Evolutionary conservation across 2,888 invertebrate genomes (phyloP).

Genomic region (Tinea semifulvella): DNA sequence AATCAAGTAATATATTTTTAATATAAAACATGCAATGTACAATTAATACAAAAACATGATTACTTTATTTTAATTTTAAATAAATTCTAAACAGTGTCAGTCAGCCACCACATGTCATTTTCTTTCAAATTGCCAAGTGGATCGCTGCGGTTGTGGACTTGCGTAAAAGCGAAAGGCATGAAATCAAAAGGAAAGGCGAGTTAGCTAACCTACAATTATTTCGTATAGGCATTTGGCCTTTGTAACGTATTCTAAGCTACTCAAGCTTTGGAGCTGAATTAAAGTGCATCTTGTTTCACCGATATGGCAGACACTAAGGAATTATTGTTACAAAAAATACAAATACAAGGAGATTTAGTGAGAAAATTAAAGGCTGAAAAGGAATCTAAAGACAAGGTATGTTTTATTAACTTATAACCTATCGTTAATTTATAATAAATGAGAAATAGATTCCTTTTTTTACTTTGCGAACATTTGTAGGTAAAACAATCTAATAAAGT

Average conservation of each 20-base stretch:
- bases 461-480: conserved; percentile 10
- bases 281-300: conserved; percentile 14
- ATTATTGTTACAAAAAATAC: conserved; percentile 43
- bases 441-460: neutral
- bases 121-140: conserved; percentile 1
- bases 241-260: neutral
- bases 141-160: neutral
- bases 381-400: conserved; percentile 79
- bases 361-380: conserved; percentile 83
- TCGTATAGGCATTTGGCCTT: neutral
- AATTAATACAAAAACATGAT: too few species aligned
- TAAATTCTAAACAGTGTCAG: conserved; percentile 2
- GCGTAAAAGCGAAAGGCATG: conserved; percentile 13
- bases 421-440: neutral
- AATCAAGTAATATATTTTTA: too few species aligned
- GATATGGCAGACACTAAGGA: conserved; percentile 50
- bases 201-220: conserved; percentile 13
- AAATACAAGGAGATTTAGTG: conserved; percentile 81
- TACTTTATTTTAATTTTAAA: too few species aligned
- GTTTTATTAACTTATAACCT: too few species aligned
- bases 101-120: conserved; percentile 4
- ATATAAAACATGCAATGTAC: too few species aligned
- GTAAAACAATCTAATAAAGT: conserved; percentile 1
- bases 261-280: neutral
- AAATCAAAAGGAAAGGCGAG: conserved; percentile 4